Percentiles rank a stretch among this genome's conserved stretches.
These are phyloP conservation scores for Brachionus koreanus DNA, from an alignment of 1,140 invertebrate species.

Conservation along the genomic window DNA sequence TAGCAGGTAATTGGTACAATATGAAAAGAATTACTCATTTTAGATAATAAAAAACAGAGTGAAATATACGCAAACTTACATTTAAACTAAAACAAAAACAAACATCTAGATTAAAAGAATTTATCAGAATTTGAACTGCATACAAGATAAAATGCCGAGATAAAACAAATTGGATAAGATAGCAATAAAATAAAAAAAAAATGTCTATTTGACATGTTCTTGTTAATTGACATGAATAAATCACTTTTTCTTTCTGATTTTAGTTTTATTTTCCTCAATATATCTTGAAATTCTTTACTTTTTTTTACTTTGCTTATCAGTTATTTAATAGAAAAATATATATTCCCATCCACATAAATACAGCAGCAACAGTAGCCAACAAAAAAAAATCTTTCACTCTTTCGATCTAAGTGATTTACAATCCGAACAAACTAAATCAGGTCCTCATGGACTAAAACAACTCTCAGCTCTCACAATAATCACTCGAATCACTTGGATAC, in stretches of 20 bases:
- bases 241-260: background rate
- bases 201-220: background rate
- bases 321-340: no score
- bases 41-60: slow-evolving; percentile 10
- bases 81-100: background rate
- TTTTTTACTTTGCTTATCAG: background rate
- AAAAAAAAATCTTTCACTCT: background rate
- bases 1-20: slow-evolving; percentile 20
- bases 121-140: slow-evolving; percentile 18
- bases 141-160: slow-evolving; percentile 21
- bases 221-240: background rate
- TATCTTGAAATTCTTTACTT: background rate
- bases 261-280: no score
- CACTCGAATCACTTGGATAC: background rate
- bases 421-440: background rate
- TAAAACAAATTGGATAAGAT: slow-evolving; percentile 10
- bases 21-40: background rate
- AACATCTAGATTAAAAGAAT: background rate
- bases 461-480: background rate
- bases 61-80: background rate
- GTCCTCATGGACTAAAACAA: background rate
- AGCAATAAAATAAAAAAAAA: background rate
- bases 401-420: background rate
- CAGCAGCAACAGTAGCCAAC: no score
- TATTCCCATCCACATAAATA: background rate